These are phyloP conservation scores for Heliconius ethilla DNA, from an alignment of 2,888 invertebrate genomes.

Conservation along the genomic window DNA sequence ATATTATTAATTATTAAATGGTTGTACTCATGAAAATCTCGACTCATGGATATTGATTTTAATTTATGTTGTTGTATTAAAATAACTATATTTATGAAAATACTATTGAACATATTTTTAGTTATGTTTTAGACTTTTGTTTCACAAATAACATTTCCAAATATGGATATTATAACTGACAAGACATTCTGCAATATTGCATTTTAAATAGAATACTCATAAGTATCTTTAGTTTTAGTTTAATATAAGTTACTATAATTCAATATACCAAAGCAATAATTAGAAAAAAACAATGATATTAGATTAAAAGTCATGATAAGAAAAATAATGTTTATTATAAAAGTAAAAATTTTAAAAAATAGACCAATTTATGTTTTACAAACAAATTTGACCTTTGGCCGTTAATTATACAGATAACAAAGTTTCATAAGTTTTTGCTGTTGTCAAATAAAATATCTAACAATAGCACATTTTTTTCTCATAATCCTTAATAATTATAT, in stretches of 20 bases:
- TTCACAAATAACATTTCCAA: too few species aligned
- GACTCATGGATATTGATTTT: neutral
- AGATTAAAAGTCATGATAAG: slow-evolving; percentile 44
- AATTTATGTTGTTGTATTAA: neutral
- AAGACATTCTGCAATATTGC: slow-evolving; percentile 5
- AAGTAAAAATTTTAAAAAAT: slow-evolving; percentile 51
- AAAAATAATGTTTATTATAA: slow-evolving; percentile 57
- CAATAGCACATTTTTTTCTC: slow-evolving; percentile 31
- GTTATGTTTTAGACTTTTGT: neutral
- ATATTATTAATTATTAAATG: neutral
- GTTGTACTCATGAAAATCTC: neutral
- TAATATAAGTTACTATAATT: slow-evolving; percentile 26
- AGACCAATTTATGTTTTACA: slow-evolving; percentile 25
- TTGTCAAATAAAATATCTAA: slow-evolving; percentile 61
- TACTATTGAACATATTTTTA: neutral
- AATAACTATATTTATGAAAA: neutral
- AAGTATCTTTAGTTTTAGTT: slow-evolving; percentile 14
- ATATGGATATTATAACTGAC: neutral
- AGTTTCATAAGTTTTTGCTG: slow-evolving; percentile 51
- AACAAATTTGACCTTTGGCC: slow-evolving; percentile 24
- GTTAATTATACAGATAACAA: slow-evolving; percentile 19
- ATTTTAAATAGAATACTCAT: slow-evolving; percentile 26
- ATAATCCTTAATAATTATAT: slow-evolving; percentile 9
- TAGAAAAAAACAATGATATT: slow-evolving; percentile 51
- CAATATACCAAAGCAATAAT: slow-evolving; percentile 56